Evolutionary conservation across 2,797 vertebrate species (phyloP).

Genomic region (Crax fasciolata): DNA sequence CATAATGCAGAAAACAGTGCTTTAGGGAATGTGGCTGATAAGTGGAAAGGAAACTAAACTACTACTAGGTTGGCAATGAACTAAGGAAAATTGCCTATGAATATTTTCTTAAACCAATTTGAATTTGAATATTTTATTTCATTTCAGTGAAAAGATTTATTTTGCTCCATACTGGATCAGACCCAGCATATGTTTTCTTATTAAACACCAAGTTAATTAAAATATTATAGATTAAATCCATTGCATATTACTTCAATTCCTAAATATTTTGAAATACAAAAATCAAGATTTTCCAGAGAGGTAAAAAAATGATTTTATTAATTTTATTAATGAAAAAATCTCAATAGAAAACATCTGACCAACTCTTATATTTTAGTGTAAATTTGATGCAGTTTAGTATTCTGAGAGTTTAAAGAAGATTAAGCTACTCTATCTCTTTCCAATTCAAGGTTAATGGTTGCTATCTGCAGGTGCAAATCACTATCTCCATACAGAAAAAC

Average conservation of each 20-base stretch:
- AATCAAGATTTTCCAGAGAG: not conserved
- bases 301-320: not conserved
- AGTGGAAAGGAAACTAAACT: not conserved
- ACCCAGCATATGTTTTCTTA: not conserved
- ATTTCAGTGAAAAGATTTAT: not conserved
- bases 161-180: not conserved
- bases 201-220: not conserved
- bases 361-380: not conserved
- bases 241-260: not conserved
- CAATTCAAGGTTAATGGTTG: not conserved
- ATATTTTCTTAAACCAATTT: constrained; percentile 22
- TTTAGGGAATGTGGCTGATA: not conserved
- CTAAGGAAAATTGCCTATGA: constrained; percentile 6
- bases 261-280: not conserved
- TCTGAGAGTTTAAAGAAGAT: not conserved
- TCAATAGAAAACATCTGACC: not conserved
- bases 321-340: not conserved
- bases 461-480: not conserved
- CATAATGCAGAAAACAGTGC: not conserved
- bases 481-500: not conserved
- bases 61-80: not conserved
- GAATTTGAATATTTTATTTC: constrained; percentile 9
- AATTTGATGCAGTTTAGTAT: not conserved
- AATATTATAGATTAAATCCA: not conserved
- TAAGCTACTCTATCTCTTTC: not conserved